Base-by-base conservation (phyloP, 2,797 vertebrate species). In the Psittacula derbiana region DNA sequence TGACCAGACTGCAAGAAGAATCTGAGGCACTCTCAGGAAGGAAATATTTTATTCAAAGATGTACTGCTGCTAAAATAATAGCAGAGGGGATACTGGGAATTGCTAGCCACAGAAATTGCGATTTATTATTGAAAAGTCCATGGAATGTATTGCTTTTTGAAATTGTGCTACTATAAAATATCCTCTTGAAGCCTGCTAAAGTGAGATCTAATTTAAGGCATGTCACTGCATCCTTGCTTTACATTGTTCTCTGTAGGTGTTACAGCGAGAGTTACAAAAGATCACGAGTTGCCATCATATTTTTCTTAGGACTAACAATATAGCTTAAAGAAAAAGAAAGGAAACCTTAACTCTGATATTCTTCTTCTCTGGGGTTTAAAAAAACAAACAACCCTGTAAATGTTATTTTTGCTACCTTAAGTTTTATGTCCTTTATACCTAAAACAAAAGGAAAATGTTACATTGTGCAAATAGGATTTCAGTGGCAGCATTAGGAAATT, bases 201-300 rank as follows among this genome's bases (percentile, higher is more conserved):
- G 66, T 55, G 81, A 82, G 61, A 87, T 95, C 73, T 90, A 95
- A 74, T 95, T 95, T 94, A 93, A 96, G 40, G 30, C 64, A 73
- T 86, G 49, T 89, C 66, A 79, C 40, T 82, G 44, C 71, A 75
- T 84, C 62, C 82, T 84, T 91, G 61, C 30, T 92, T 90, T 93
- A 89, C 58, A 66, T 65, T 90, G 79, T 66, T 92, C 85, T 91
- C 71, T 64, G 75, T 75, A 84, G 70, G 49, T 79, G 58, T 64
- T 92, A 74, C 40, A 73, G 69, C 17, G 57, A 90, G 36, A 78
- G 88, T 87, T 82, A 85, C 64, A 92, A 60, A 94, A 88, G 90
- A 93, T 79, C 91, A 70, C 86, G 72, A 57, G 73, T 40, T 95
- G 40, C 33, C 66, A 24, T 80, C 52, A 40, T 62, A 85, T 20